These are phyloP conservation scores for Periphyllus acericola DNA, from an alignment of 2,888 invertebrate genomes.

Conservation along the genomic window DNA sequence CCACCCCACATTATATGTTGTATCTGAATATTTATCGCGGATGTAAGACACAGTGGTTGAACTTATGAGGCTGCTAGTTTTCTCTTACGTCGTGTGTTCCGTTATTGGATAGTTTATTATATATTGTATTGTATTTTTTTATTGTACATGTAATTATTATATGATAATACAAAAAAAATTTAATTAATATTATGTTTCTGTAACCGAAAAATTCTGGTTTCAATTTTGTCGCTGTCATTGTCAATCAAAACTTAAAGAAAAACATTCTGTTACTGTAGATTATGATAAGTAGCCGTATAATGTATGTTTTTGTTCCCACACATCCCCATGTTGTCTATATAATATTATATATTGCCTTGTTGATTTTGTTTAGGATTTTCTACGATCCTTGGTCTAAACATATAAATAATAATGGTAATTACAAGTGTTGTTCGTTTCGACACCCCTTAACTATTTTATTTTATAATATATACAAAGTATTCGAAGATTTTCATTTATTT, in stretches of 20 bases:
- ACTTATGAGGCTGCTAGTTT: neutral
- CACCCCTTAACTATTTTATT: neutral
- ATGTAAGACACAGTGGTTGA: neutral
- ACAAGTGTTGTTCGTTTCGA: neutral
- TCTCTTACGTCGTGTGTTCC: conserved; percentile 6
- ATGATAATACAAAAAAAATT: neutral
- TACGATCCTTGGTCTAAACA: neutral
- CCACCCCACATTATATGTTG: neutral
- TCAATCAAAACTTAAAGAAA: conserved; percentile 9
- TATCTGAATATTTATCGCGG: neutral
- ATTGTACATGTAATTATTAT: conserved; percentile 22
- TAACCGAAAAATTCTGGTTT: neutral
- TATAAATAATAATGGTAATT: neutral
- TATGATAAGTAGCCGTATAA: neutral
- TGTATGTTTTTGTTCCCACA: neutral
- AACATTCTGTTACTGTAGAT: neutral
- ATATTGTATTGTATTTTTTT: conserved; percentile 29
- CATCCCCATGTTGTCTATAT: neutral
- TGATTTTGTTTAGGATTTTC: conserved; percentile 21
- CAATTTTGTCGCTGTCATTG: conserved; percentile 17
- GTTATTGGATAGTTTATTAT: conserved; percentile 2
- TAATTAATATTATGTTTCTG: neutral
- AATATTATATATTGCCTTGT: conserved; percentile 24
- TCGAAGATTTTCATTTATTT: neutral
- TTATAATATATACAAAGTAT: neutral